Evolutionary conservation across 64 coral and sea anemone species (phyloP).

Genomic region (Acropora tenuis): DNA sequence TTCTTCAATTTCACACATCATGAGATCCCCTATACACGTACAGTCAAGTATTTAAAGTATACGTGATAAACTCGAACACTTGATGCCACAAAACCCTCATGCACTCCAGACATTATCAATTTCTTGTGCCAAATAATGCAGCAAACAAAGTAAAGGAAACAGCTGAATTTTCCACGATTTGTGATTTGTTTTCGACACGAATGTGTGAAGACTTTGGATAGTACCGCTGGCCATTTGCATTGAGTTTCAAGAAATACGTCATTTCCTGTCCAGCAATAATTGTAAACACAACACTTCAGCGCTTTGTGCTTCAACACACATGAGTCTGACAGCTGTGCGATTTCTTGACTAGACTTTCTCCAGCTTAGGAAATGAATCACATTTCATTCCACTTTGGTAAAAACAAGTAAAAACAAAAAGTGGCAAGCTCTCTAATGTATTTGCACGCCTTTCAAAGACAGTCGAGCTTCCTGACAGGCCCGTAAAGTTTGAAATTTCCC

Average conservation of each 20-base stretch:
- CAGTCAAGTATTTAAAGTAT: conserved; percentile 67
- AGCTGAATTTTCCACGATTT: conserved; percentile 64
- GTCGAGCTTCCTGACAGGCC: conserved; percentile 59
- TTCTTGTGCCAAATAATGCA: conserved; percentile 60
- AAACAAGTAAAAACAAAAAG: conserved; percentile 73
- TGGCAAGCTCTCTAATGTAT: conserved; percentile 69
- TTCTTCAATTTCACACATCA: conserved; percentile 77
- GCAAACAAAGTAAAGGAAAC: conserved; percentile 61
- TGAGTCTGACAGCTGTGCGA: conserved; percentile 75
- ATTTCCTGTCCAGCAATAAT: conserved; percentile 73
- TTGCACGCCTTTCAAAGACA: conserved; percentile 73
- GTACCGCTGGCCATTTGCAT: conserved; percentile 69
- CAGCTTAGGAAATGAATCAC: conserved; percentile 73
- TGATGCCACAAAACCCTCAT: conserved; percentile 74
- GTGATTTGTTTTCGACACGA: conserved; percentile 46
- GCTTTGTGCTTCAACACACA: conserved; percentile 49
- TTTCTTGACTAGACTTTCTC: conserved; percentile 62
- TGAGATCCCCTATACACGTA: conserved; percentile 55
- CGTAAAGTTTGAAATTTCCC: conserved; percentile 63
- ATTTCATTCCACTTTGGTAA: conserved; percentile 72
- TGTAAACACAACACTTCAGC: conserved; percentile 62
- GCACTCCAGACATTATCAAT: conserved; percentile 72
- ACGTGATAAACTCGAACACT: conserved; percentile 68
- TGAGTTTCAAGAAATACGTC: conserved; percentile 75
- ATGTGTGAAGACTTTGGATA: conserved; percentile 67